Percentiles rank a stretch among this genome's conserved stretches.
phyloP scores from a whole-genome alignment of 2,888 invertebrate species.

The Oithona nana region DNA sequence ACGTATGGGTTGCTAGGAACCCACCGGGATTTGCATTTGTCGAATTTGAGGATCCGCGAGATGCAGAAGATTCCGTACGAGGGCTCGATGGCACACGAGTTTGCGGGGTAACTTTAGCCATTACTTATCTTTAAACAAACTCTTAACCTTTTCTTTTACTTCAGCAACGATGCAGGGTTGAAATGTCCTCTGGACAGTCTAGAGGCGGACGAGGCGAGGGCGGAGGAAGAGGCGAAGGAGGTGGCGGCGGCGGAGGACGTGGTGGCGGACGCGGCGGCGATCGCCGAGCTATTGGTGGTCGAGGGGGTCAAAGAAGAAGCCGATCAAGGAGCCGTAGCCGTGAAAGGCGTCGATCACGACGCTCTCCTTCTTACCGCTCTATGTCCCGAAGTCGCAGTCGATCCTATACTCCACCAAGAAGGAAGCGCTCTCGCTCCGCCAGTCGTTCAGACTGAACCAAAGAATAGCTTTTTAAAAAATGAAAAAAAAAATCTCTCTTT shows the following conservation, averaged over 20 bases:
- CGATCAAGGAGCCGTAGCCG: background rate
- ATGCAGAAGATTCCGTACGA: constrained; percentile 18
- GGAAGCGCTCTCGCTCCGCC: constrained; percentile 1
- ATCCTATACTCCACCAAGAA: background rate
- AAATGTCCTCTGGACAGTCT: constrained; percentile 76
- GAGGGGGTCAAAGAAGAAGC: background rate
- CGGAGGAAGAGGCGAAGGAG: constrained; percentile 21
- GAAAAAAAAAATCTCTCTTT: no score
- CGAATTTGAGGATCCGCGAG: constrained; percentile 21
- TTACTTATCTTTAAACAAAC: constrained; percentile 20
- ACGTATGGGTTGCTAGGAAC: constrained; percentile 64
- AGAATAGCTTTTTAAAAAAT: no score
- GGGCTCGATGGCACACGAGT: constrained; percentile 14
- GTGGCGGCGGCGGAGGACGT: constrained; percentile 24
- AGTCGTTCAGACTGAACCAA: background rate
- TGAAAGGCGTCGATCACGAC: constrained; percentile 5
- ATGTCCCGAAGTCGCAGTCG: constrained; percentile 7
- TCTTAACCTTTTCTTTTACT: constrained; percentile 42
- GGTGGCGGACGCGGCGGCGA: constrained; percentile 28
- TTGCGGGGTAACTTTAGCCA: constrained; percentile 7
- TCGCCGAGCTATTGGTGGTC: constrained; percentile 20
- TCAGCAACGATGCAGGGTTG: constrained; percentile 70
- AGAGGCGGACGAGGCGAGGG: constrained; percentile 42
- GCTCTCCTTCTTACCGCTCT: constrained; percentile 15
- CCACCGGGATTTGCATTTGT: constrained; percentile 21